These are phyloP conservation scores for Andrena haemorrhoa DNA, from an alignment of 2,888 invertebrate species.

Conservation along the genomic window DNA sequence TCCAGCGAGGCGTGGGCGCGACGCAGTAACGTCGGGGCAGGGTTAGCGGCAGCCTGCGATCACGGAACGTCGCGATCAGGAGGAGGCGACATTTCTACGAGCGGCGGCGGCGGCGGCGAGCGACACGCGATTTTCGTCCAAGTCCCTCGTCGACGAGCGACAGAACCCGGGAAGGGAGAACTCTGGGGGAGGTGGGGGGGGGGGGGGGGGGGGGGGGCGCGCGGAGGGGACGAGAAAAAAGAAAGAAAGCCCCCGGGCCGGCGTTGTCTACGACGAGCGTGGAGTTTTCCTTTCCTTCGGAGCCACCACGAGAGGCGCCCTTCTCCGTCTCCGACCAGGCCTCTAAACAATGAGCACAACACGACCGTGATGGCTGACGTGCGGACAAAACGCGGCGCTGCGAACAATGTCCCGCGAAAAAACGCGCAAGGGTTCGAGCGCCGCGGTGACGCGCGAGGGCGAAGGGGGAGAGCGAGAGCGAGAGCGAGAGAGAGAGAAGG, in stretches of 20 bases:
- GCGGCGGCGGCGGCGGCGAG: conserved; percentile 29
- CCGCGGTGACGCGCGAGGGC: conserved; percentile 26
- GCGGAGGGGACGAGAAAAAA: neutral
- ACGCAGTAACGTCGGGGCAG: conserved; percentile 22
- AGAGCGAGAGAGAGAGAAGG: neutral
- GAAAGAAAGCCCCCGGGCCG: conserved; percentile 18
- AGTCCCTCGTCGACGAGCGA: neutral
- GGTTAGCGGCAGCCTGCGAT: conserved; percentile 36
- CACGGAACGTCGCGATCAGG: conserved; percentile 32
- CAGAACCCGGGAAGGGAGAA: neutral
- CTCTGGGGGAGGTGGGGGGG: neutral
- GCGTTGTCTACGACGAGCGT: conserved; percentile 44
- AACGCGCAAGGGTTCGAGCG: conserved; percentile 55
- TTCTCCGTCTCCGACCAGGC: conserved; percentile 51
- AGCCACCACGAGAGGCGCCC: conserved; percentile 44
- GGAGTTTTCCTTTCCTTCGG: conserved; percentile 54
- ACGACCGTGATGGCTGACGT: conserved; percentile 61
- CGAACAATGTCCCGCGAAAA: conserved; percentile 67
- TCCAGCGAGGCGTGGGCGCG: conserved; percentile 46
- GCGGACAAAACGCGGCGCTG: conserved; percentile 67
- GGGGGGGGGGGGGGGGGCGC: neutral
- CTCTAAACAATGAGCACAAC: conserved; percentile 72
- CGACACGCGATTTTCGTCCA: conserved; percentile 50
- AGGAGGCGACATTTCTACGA: conserved; percentile 46
- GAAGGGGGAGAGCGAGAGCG: no score